Conservation (phyloP, 2,888 invertebrate genomes). For the Leucania comma region DNA sequence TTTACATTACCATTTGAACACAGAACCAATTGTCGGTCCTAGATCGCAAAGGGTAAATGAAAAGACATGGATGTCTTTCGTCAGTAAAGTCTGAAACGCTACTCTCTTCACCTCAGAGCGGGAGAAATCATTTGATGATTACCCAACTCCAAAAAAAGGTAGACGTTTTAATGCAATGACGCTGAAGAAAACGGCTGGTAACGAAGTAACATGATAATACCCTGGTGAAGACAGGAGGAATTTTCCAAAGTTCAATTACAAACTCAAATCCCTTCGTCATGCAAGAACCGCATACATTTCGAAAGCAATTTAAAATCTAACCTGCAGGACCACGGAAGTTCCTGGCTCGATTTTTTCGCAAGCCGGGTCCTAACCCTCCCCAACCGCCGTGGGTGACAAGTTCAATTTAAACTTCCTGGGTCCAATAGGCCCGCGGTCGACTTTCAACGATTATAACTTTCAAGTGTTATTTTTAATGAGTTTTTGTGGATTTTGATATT, state of each 20-base stretch:
- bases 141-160: too few species aligned
- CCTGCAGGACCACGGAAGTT: conserved; percentile 64
- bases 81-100: too few species aligned
- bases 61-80: too few species aligned
- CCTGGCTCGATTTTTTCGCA: conserved; percentile 53
- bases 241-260: not conserved
- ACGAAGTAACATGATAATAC: not conserved
- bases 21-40: too few species aligned
- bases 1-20: too few species aligned
- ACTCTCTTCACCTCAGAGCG: too few species aligned
- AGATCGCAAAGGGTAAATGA: too few species aligned
- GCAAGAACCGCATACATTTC: conserved; percentile 10
- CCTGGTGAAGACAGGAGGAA: not conserved
- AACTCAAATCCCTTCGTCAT: not conserved
- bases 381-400: conserved; percentile 80
- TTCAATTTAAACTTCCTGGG: conserved; percentile 87
- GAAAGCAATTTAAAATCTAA: conserved; percentile 39
- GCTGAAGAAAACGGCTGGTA: not conserved
- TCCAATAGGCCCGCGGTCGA: conserved; percentile 77
- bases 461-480: conserved; percentile 88
- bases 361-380: conserved; percentile 64
- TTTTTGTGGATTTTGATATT: conserved; percentile 81
- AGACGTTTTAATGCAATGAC: too few species aligned
- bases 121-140: too few species aligned
- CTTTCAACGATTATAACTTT: conserved; percentile 84